Evolutionary conservation across 2,888 invertebrate genomes (phyloP), one percentile per base, ranked within the genome.

Genomic region (Ophioninae sp.): DNA sequence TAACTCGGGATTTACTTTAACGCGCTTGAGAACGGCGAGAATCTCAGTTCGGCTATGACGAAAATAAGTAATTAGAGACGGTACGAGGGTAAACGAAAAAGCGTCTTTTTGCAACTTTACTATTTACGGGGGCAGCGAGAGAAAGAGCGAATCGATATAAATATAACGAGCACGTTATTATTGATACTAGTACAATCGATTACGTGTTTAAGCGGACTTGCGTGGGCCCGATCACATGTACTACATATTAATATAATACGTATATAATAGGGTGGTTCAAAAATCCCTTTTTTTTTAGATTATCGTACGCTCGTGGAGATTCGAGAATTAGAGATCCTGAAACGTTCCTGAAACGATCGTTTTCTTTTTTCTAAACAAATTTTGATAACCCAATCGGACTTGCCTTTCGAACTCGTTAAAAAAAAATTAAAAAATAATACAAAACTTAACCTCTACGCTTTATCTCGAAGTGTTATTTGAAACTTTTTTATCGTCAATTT

Each of bases 101-200:
- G 17, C 17, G 62, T 62, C 39, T 80, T 69, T 77, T 72, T 76
- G 72, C 79, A 72, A 75, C 75, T 84, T 81, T 78, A 81, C 74
- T 65, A 70, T 75, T 75, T 78, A 68, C 65, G 56, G 13, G 69
- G 7, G 56, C n/a, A 41, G 30, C 5, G 56, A 57, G 56, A 56
- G 20, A 37, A 23, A n/a, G 72, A 21, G 59, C 41, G 50, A 68
- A 70, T 64, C n/a, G 39, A 70, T 61, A 68, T n/a, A 72, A 76
- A 76, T 41, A 65, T 72, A 37, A 72, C 75, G 82, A 84, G 81
- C 82, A 84, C 84, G 75, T 82, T 82, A 84, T 84, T 81, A 84
- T 76, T 84, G 84, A 82, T 84, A 82, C 72, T 79, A 82, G 84
- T 84, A 84, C 84, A 84, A 84, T 84, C 79, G 79, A 84, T 56